Base-by-base conservation (phyloP, 2,113 vertebrate genomes). In the Murina feae region DNA sequence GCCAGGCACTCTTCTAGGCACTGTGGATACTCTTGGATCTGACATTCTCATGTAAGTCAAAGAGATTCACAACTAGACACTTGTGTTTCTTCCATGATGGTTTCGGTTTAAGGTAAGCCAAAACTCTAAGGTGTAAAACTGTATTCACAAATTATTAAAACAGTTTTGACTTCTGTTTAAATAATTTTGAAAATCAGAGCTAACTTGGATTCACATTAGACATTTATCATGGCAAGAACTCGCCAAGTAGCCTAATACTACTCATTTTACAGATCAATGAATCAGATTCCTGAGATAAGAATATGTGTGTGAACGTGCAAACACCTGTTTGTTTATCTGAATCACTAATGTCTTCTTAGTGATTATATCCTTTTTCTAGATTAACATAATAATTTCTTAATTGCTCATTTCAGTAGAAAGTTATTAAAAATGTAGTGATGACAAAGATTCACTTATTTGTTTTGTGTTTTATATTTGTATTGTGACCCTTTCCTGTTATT, bases 231-330 rank as follows among this genome's bases (percentile, higher is more conserved):
- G 76, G 58, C 23, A 91, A 96, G 86, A 83, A 91, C 69, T 71
- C 28, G 1, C 39, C 49, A 75, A 68, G 81, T 89, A 89, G 21
- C 66, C 96, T 71, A 89, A 76, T 88, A 30, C 93, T 82, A 66
- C 44, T 89, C 51, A 91, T 92, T 96, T 91, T 81, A 39, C n/a
- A 10, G n/a, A 55, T 89, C 66, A 94, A 87, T 92, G 76, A 88
- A 90, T 95, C 88, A 85, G 47, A 74, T 89, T 60, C 30, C 42
- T 84, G 76, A 90, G 81, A 80, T 90, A 80, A 90, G 90, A 94
- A 44, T 86, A 79, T 69, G 55, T 83, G 32, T 92, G 58, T 58
- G 90, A 92, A 91, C 39, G 94, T 35, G 55, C 37, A 89, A 94
- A 86, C 21, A 83, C 14, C 32, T 79, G 39, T 72, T 76, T 84